phyloP scores from a whole-genome alignment of 2,888 invertebrate genomes.

The Phortica magna region DNA sequence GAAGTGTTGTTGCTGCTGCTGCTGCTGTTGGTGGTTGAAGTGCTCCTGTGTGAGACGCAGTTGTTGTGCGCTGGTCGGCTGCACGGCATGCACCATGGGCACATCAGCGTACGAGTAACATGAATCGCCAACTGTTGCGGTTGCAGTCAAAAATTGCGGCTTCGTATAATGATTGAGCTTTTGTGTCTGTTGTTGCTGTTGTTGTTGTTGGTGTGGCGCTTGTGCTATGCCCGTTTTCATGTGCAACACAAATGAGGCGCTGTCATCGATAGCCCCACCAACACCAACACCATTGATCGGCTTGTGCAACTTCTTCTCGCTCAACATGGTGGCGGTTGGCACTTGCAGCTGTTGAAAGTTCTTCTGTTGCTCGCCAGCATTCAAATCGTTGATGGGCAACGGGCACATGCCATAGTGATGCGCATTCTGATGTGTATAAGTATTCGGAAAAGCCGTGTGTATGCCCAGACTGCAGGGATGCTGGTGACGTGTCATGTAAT shows the following conservation, averaged over 20 bases:
- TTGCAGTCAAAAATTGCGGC: slow-evolving; percentile 70
- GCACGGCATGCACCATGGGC: slow-evolving; percentile 65
- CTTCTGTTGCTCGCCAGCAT: slow-evolving; percentile 77
- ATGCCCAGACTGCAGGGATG: slow-evolving; percentile 77
- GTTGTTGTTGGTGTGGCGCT: slow-evolving; percentile 40
- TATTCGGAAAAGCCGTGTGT: slow-evolving; percentile 76
- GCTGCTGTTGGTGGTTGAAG: slow-evolving; percentile 69
- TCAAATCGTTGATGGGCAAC: slow-evolving; percentile 93
- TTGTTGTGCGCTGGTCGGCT: slow-evolving; percentile 46
- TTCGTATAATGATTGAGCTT: slow-evolving; percentile 73
- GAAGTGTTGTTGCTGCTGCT: slow-evolving; percentile 45
- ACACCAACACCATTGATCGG: slow-evolving; percentile 10
- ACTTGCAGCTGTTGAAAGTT: slow-evolving; percentile 77
- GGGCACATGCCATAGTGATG: slow-evolving; percentile 81
- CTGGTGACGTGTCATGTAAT: slow-evolving; percentile 81
- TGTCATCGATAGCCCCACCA: slow-evolving; percentile 65
- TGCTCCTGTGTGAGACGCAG: slow-evolving; percentile 73
- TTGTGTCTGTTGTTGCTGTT: slow-evolving; percentile 46
- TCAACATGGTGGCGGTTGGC: slow-evolving; percentile 73
- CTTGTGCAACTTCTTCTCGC: slow-evolving; percentile 68
- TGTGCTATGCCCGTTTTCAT: slow-evolving; percentile 62
- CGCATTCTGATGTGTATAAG: slow-evolving; percentile 75
- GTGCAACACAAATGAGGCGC: slow-evolving; percentile 75
- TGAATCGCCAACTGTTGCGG: slow-evolving; percentile 69
- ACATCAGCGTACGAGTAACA: slow-evolving; percentile 75